Percentiles rank a stretch among this genome's conserved stretches.
Conservation (phyloP, 2,797 vertebrate species). For the Thamnophis elegans region DNA sequence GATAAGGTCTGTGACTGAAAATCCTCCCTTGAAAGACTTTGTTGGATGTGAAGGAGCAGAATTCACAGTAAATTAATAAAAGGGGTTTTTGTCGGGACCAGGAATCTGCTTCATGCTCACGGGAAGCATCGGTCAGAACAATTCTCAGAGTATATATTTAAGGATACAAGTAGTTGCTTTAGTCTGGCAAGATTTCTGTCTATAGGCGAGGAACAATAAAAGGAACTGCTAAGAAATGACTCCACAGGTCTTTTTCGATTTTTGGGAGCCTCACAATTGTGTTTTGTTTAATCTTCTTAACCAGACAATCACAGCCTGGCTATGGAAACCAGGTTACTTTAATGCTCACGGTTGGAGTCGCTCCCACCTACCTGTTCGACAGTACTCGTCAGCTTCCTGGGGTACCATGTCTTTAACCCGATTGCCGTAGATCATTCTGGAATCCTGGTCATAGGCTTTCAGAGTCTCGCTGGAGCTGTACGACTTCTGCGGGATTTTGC, state of each 20-base stretch:
- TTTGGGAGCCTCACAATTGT: neutral
- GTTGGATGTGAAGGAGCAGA: too few relatives aligned
- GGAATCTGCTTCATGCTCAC: too few relatives aligned
- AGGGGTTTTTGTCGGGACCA: too few relatives aligned
- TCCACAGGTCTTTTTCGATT: neutral
- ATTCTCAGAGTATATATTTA: neutral
- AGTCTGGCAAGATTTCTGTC: neutral
- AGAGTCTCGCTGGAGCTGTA: conserved; percentile 99
- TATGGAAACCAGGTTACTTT: neutral
- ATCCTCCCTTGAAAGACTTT: too few relatives aligned
- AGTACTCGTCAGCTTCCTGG: conserved; percentile 92
- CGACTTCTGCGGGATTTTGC: conserved; percentile 89
- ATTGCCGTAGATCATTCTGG: conserved; percentile 84
- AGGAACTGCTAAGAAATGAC: neutral
- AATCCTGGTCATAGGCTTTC: conserved; percentile 97
- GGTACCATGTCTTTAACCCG: conserved; percentile 94
- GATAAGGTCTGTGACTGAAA: too few relatives aligned
- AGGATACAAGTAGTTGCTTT: neutral
- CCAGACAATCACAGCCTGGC: neutral
- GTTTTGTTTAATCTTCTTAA: neutral
- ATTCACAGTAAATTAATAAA: too few relatives aligned
- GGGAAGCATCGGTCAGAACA: too few relatives aligned
- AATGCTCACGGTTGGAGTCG: too few relatives aligned
- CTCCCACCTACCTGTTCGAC: conserved; percentile 78
- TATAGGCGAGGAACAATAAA: neutral